Conservation (phyloP, 2,888 invertebrate species). For the Volucella zonaria region DNA sequence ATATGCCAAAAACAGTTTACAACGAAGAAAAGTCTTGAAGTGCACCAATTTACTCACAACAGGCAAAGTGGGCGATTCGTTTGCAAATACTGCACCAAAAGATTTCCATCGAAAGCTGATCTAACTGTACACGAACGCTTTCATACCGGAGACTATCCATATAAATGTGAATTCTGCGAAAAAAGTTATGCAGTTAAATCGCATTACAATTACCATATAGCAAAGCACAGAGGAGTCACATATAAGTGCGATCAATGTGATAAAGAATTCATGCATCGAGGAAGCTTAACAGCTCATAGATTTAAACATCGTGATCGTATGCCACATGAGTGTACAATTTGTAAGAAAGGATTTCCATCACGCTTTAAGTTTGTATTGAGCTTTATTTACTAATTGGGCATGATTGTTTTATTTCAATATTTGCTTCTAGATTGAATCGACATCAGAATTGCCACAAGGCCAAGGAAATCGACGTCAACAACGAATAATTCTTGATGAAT, state of each 20-base stretch:
- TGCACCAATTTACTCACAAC: constrained; percentile 63
- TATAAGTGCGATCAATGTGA: constrained; percentile 66
- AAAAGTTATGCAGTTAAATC: constrained; percentile 70
- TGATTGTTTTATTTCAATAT: background rate
- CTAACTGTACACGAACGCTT: constrained; percentile 69
- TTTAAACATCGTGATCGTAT: constrained; percentile 57
- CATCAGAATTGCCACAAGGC: constrained; percentile 48
- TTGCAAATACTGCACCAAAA: constrained; percentile 59
- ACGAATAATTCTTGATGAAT: background rate
- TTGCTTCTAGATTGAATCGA: constrained; percentile 56
- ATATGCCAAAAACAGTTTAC: constrained; percentile 58
- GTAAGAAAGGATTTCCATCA: constrained; percentile 64
- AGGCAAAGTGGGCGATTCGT: constrained; percentile 54
- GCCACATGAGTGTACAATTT: constrained; percentile 61
- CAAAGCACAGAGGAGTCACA: constrained; percentile 66
- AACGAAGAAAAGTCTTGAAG: constrained; percentile 61
- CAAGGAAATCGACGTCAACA: constrained; percentile 9
- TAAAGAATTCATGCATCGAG: constrained; percentile 64
- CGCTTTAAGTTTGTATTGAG: constrained; percentile 52
- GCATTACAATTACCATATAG: constrained; percentile 69
- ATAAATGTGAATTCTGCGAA: constrained; percentile 55
- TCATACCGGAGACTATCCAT: constrained; percentile 71
- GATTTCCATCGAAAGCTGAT: constrained; percentile 65
- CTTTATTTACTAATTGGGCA: no score
- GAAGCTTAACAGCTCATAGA: constrained; percentile 59